Evolutionary conservation across 2,888 invertebrate genomes (phyloP).

Genomic region (Eurytoma californica): DNA sequence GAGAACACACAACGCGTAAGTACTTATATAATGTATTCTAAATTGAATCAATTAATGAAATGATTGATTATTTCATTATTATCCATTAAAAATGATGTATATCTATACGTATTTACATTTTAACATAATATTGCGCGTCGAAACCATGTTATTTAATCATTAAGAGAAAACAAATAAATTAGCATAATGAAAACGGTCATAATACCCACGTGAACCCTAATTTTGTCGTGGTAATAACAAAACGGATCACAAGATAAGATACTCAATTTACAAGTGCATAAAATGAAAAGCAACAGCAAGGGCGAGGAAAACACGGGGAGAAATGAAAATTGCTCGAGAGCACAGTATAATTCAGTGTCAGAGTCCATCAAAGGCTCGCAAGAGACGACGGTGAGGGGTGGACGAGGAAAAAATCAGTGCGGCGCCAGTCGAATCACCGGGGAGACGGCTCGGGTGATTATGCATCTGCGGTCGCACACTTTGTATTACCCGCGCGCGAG

Average conservation of each 20-base stretch:
- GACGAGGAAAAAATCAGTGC: slow-evolving; percentile 36
- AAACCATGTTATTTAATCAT: background rate
- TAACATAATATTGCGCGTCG: background rate
- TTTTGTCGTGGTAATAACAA: background rate
- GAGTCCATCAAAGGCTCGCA: slow-evolving; percentile 33
- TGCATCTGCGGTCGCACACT: slow-evolving; percentile 38
- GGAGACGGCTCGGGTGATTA: slow-evolving; percentile 42
- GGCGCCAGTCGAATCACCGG: slow-evolving; percentile 38
- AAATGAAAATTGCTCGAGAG: slow-evolving; percentile 33
- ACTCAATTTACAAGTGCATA: slow-evolving; percentile 8
- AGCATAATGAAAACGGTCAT: too few relatives aligned
- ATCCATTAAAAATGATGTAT: too few relatives aligned
- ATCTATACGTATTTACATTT: too few relatives aligned
- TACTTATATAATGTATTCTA: too few relatives aligned
- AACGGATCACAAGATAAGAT: background rate
- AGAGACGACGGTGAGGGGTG: background rate
- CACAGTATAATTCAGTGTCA: slow-evolving; percentile 33
- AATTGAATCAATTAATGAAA: too few relatives aligned
- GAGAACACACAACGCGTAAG: too few relatives aligned
- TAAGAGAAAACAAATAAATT: background rate
- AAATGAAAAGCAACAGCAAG: background rate
- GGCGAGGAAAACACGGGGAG: slow-evolving; percentile 2
- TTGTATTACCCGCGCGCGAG: background rate
- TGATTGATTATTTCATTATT: too few relatives aligned
- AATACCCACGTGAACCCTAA: background rate